Conservation (phyloP, 53 echinoderm and acorn worm genomes). For the Mesocentrotus franciscanus region DNA sequence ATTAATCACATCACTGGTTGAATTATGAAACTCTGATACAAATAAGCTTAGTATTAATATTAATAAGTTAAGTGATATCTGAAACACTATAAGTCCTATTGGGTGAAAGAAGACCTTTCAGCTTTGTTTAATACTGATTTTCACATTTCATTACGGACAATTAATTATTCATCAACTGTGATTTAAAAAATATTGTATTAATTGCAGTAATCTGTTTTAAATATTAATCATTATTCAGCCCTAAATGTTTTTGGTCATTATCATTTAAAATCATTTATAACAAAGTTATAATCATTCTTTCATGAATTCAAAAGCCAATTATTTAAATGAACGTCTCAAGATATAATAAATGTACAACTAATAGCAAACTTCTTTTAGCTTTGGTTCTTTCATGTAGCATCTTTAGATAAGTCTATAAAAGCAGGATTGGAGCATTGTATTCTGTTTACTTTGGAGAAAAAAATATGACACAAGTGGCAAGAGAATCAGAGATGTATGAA, state of each 20-base stretch:
- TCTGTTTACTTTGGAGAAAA: too few species aligned
- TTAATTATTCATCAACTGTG: neutral
- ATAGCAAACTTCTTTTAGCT: neutral
- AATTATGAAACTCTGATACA: neutral
- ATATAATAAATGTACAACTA: too few species aligned
- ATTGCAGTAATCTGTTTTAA: neutral
- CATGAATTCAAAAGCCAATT: neutral
- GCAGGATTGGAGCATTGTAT: neutral
- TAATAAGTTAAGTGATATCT: neutral
- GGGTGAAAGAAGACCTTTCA: neutral
- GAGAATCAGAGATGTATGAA: too few species aligned
- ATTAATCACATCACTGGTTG: neutral
- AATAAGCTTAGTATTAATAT: neutral
- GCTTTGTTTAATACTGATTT: neutral
- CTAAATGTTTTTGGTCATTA: too few species aligned
- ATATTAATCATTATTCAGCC: too few species aligned
- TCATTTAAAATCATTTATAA: too few species aligned
- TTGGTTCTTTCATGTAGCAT: neutral
- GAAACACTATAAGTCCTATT: too few species aligned
- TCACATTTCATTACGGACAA: neutral
- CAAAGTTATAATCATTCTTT: neutral
- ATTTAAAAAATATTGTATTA: neutral
- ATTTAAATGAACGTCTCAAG: too few species aligned
- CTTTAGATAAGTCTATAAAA: neutral
- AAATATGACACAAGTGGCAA: too few species aligned